phyloP scores from a whole-genome alignment of 2,113 vertebrate genomes.

The Dendrocopos noguchii region DNA sequence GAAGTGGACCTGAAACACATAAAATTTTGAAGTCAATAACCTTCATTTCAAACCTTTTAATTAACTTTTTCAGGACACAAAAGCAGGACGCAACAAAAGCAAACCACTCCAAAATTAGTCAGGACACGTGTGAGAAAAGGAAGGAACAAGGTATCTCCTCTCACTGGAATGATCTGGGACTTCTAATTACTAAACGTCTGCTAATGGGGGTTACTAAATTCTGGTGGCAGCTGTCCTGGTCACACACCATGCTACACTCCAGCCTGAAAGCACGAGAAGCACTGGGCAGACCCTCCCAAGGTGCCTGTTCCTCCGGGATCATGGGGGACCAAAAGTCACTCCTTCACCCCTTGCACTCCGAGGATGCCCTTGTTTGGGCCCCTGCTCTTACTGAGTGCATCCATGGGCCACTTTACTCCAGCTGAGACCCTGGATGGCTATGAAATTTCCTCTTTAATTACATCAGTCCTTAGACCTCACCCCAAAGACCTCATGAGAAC shows the following conservation, averaged over 20 bases:
- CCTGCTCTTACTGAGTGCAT: accelerated
- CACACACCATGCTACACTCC: accelerated
- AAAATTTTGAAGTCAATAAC: background rate
- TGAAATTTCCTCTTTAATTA: background rate
- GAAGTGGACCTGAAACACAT: background rate
- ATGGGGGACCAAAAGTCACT: accelerated
- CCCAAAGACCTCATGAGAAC: background rate
- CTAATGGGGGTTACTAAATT: accelerated
- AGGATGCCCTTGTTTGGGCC: too few relatives aligned
- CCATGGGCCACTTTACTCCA: too few relatives aligned
- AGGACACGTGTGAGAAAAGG: background rate
- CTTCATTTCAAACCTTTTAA: background rate
- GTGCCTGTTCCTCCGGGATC: accelerated
- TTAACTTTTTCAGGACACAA: background rate
- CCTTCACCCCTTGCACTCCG: accelerated
- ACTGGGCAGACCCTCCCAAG: background rate
- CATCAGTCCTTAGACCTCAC: background rate
- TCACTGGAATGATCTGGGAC: too few relatives aligned
- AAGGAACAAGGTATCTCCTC: background rate
- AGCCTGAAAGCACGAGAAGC: background rate
- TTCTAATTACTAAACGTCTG: background rate
- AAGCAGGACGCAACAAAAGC: background rate
- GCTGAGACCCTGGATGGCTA: background rate
- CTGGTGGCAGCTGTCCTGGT: background rate
- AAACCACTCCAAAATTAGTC: background rate